Percentiles rank a stretch among this genome's conserved stretches.
Conservation (phyloP, 2,797 vertebrate genomes). For the Megalops cyprinoides region DNA sequence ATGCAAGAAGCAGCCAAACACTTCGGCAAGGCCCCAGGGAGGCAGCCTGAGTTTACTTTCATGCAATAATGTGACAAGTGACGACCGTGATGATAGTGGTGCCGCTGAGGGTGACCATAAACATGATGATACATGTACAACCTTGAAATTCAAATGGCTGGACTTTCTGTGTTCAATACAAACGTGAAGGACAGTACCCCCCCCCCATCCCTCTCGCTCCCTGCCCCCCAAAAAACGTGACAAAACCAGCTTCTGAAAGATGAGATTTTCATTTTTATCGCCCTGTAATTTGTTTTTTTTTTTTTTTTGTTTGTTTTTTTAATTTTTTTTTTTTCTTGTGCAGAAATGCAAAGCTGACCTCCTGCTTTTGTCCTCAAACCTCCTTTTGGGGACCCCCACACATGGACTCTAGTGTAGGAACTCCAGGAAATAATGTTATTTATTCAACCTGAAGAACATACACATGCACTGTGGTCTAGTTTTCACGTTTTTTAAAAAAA, state of each 20-base stretch:
- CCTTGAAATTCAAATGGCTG: constrained; percentile 64
- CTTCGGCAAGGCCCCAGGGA: constrained; percentile 84
- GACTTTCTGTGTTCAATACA: constrained; percentile 88
- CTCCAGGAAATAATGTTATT: constrained; percentile 83
- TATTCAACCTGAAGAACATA: constrained; percentile 89
- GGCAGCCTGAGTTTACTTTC: constrained; percentile 84
- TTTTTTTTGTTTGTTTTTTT: constrained; percentile 71
- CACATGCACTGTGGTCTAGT: constrained; percentile 81
- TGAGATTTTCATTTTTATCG: constrained; percentile 74
- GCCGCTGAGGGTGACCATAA: constrained; percentile 23
- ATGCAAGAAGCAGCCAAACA: constrained; percentile 84
- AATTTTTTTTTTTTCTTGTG: constrained; percentile 73
- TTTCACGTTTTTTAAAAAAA: constrained; percentile 61
- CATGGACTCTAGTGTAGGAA: constrained; percentile 83
- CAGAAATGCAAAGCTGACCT: constrained; percentile 71
- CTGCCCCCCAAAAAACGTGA: constrained; percentile 75
- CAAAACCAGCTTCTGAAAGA: constrained; percentile 87
- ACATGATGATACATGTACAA: constrained; percentile 48
- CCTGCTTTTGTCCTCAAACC: constrained; percentile 76
- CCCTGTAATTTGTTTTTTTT: constrained; percentile 68
- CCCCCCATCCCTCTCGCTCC: too few species aligned
- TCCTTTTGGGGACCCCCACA: constrained; percentile 72
- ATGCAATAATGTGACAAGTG: constrained; percentile 78
- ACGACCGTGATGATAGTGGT: constrained; percentile 49
- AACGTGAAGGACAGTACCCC: constrained; percentile 86